These are phyloP conservation scores for Cebus imitator DNA, from an alignment of 2,113 vertebrate genomes.

Conservation along the genomic window DNA sequence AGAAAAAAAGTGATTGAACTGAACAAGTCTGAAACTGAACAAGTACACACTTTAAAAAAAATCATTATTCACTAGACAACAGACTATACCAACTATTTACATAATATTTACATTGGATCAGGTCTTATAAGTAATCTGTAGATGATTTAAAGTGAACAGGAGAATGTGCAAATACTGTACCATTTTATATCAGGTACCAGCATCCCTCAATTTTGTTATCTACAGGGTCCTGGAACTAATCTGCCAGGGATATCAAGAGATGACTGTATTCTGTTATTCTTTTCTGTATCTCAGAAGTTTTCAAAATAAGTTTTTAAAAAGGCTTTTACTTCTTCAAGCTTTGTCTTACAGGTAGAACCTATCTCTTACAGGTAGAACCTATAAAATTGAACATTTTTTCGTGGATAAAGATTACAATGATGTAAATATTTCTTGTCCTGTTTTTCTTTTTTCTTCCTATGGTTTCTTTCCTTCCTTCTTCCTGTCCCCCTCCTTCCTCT, in stretches of 20 bases:
- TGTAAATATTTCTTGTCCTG: background rate
- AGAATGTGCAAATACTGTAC: background rate
- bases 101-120: background rate
- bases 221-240: background rate
- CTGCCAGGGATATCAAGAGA: background rate
- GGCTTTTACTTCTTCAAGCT: background rate
- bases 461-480: background rate
- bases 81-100: background rate
- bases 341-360: background rate
- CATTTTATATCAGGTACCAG: background rate
- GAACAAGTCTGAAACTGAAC: background rate
- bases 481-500: rapidly evolving
- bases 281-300: background rate
- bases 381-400: background rate
- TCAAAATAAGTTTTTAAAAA: background rate
- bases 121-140: background rate
- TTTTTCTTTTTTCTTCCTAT: background rate
- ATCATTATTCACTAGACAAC: background rate
- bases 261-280: background rate
- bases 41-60: background rate
- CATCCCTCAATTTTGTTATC: background rate
- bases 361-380: background rate
- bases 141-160: background rate
- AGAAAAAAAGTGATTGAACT: background rate
- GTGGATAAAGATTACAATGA: background rate